Conservation (phyloP, 92 coral and sea anemone genomes). For the Micromussa lordhowensis region DNA sequence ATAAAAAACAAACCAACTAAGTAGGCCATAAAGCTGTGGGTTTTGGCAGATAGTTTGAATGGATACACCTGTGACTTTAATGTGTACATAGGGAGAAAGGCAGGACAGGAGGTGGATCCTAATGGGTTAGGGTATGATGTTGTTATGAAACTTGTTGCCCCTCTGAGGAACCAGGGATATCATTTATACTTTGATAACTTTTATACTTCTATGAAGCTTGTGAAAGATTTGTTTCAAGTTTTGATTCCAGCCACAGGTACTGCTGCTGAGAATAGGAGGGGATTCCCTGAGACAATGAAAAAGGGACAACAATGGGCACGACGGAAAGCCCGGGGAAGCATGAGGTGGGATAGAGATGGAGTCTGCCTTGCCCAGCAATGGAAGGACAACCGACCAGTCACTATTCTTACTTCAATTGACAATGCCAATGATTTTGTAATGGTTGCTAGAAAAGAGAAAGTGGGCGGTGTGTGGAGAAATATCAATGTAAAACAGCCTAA, state of each 20-base stretch:
- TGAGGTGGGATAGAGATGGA: constrained; percentile 67
- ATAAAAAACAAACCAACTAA: constrained; percentile 64
- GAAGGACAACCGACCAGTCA: constrained; percentile 70
- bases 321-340: constrained; percentile 44
- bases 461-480: constrained; percentile 18
- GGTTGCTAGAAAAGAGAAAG: constrained; percentile 47
- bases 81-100: constrained; percentile 59
- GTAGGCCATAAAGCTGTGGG: constrained; percentile 69
- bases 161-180: constrained; percentile 64
- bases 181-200: constrained; percentile 69
- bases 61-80: constrained; percentile 66
- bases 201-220: constrained; percentile 60
- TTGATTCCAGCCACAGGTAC: constrained; percentile 63
- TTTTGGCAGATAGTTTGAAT: constrained; percentile 57
- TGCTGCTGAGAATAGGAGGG: constrained; percentile 55
- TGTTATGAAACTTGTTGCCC: constrained; percentile 46
- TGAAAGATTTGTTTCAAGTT: constrained; percentile 44
- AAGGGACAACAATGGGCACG: constrained; percentile 51
- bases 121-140: constrained; percentile 63
- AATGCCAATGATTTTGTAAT: constrained; percentile 36
- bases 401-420: constrained; percentile 52
- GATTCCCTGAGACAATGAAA: constrained; percentile 61
- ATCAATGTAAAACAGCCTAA: constrained; percentile 50
- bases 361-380: constrained; percentile 54
- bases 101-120: constrained; percentile 25